Conservation (phyloP, 1,140 invertebrate species). For the Ooceraea biroi region DNA sequence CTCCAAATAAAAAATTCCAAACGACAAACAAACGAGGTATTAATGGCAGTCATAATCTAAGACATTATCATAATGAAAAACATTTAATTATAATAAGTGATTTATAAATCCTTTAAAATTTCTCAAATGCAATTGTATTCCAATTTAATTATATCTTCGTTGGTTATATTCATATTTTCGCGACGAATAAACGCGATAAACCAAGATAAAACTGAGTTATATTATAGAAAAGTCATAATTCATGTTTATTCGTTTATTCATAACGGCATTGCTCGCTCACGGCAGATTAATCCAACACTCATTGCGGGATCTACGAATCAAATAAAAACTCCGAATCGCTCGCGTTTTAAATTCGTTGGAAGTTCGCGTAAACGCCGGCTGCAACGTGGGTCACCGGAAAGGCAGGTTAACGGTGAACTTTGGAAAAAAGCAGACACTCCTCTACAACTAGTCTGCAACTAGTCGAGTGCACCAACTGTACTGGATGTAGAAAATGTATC, state of each 20-base stretch:
- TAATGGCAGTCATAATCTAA: neutral
- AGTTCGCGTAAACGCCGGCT: conserved; percentile 20
- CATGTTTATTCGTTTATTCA: neutral
- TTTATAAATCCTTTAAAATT: too few species aligned
- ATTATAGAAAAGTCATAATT: neutral
- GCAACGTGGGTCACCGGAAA: neutral
- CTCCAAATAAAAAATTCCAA: neutral
- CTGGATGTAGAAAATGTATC: neutral
- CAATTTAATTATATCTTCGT: neutral
- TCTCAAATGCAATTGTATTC: neutral
- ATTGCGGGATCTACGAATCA: conserved; percentile 32
- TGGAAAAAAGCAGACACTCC: conserved; percentile 1
- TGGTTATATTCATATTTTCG: neutral
- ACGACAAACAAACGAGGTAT: conserved; percentile 3
- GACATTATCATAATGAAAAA: too few species aligned
- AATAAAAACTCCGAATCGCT: conserved; percentile 24
- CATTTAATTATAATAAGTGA: too few species aligned
- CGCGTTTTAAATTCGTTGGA: conserved; percentile 10
- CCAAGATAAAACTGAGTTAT: neutral
- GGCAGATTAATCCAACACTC: conserved; percentile 6
- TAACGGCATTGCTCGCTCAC: neutral
- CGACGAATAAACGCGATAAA: neutral
- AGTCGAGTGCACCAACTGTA: neutral
- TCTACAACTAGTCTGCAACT: too few species aligned
- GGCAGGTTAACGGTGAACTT: neutral